Evolutionary conservation across 2,797 vertebrate genomes (phyloP), one percentile per base, ranked within the genome.

Genomic region (Brachyalestes nurse): DNA sequence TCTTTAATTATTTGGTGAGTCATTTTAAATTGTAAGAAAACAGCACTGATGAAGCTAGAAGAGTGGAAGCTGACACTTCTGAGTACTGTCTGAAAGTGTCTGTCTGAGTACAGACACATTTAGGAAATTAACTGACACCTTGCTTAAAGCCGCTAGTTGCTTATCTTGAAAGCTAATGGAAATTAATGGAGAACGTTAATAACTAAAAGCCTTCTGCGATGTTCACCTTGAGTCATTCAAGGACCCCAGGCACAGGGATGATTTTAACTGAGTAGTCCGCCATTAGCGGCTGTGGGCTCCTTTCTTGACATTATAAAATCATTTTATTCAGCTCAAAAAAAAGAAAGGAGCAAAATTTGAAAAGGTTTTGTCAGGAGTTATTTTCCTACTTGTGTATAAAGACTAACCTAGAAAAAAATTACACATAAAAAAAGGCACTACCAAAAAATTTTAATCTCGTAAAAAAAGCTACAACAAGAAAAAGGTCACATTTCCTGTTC

Each of bases 151-250:
- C 86, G 4, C 81, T 76, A 86, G 89, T 88, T 89, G 87, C 89
- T 92, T 88, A 90, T 88, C 85, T 78, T 60, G 72, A 86, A 87
- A 78, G 88, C 86, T 87, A 87, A 87, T 89, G 87, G 87, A 87
- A 90, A 92, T 92, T 91, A 90, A 89, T 87, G 88, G 88, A 86
- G 80, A 81, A 79, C 90, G 2, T 72, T 55, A 55, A 72, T 92
- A 91, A 92, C 93, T 92, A 90, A 88, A 88, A 85, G 85, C 83
- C 85, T 87, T 90, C 91, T 91, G 87, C 88, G 86, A 82, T 78
- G 86, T 86, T 88, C 79, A 84, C 66, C 14, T 65, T 7, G 21
- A 64, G n/a, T 38, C 34, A 25, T 25, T 58, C 28, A 72, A 40
- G 61, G 45, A 74, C 14, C 42, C 16, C 23, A 34, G 14, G 42